Percentiles rank a stretch among this genome's conserved stretches.
Conservation (phyloP, 1,140 invertebrate species). For the Pantala flavescens region DNA sequence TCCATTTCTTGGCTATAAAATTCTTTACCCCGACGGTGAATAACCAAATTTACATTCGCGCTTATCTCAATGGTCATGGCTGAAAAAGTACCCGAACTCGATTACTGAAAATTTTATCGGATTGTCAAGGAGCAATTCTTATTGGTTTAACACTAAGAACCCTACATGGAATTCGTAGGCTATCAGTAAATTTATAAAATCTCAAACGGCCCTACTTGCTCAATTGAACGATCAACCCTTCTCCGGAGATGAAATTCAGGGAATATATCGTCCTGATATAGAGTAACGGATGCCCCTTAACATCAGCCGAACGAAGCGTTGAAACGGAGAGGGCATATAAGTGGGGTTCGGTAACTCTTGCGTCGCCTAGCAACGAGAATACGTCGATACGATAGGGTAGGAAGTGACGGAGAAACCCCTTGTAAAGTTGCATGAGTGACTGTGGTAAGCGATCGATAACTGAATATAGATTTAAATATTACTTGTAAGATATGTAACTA, state of each 20-base stretch:
- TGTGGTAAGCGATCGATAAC: not conserved
- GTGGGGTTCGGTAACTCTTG: not conserved
- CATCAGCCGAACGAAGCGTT: not conserved
- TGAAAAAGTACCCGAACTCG: not conserved
- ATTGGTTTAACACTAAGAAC: no score
- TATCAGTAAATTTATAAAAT: no score
- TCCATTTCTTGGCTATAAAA: not conserved
- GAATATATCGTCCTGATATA: no score
- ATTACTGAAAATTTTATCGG: not conserved
- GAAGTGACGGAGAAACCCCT: not conserved
- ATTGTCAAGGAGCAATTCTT: no score
- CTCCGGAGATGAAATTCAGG: no score
- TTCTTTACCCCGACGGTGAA: not conserved
- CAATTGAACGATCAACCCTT: no score
- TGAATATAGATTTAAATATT: not conserved
- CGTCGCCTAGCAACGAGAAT: slow-evolving; percentile 1
- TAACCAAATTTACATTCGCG: not conserved
- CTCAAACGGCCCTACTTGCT: no score
- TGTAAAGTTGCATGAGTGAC: not conserved
- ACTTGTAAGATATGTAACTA: no score
- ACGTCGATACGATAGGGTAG: not conserved
- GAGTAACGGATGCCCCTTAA: no score
- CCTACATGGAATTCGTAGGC: no score
- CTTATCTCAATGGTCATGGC: not conserved
- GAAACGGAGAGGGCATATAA: not conserved